Conservation (phyloP, 2,113 vertebrate genomes). For the Pedionomus torquatus region DNA sequence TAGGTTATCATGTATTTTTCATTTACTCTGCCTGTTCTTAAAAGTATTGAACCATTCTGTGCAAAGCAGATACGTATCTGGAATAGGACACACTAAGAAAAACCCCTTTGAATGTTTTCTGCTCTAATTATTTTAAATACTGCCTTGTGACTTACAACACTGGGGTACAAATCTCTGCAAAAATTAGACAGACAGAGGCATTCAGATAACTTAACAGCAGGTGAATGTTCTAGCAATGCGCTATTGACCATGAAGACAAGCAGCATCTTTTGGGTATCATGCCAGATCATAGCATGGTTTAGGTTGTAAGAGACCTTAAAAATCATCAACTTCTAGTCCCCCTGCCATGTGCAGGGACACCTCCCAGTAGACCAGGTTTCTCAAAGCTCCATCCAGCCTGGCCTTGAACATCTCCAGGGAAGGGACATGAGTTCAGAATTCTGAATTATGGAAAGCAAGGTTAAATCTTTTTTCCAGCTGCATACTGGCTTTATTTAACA, state of each 20-base stretch:
- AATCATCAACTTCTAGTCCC: neutral
- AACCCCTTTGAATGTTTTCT: neutral
- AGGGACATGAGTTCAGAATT: neutral
- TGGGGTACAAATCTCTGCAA: neutral
- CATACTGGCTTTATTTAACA: neutral
- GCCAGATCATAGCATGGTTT: neutral
- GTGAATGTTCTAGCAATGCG: neutral
- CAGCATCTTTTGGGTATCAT: neutral
- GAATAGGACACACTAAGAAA: neutral
- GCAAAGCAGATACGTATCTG: neutral
- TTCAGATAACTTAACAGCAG: neutral
- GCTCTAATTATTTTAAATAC: neutral
- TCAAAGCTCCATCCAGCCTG: neutral
- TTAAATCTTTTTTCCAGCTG: neutral
- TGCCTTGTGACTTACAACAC: neutral
- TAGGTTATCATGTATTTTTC: constrained; percentile 13
- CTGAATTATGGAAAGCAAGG: neutral
- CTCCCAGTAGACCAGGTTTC: neutral
- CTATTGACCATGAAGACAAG: neutral
- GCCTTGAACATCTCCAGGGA: neutral
- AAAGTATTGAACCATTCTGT: neutral
- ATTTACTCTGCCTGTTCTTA: neutral
- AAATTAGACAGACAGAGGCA: neutral
- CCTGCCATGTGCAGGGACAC: neutral
- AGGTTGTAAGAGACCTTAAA: neutral